Evolutionary conservation across 2,888 invertebrate species (phyloP), one percentile per base, ranked within the genome.

Genomic region (Nomada ferruginata): DNA sequence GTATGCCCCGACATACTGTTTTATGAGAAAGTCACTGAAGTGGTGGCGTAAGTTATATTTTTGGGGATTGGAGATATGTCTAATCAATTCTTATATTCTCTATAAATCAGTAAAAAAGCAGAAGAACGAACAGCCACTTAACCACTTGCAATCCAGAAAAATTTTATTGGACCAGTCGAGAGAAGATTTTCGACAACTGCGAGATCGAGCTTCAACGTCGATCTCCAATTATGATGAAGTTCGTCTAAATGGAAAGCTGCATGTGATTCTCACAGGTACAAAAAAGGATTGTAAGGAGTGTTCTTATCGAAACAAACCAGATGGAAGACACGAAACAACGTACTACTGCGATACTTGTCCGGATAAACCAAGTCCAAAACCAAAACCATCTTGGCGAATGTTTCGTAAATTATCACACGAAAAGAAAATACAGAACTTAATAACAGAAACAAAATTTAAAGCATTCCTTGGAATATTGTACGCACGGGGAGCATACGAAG

Each of bases 281-380:
- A 50, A 72, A 52, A 61, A 55, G 20, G 44, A 73, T 57, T 73
- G 55, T 47, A 55, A 64, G 36, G 64, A 64, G 53, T 73, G 64
- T 57, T 73, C 73, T 29, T 13, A 18, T 29, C 29, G 29, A 29
- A 29, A 29, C 29, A 29, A 29, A 29, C 26, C 50, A 57, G 82
- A 74, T 18, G 65, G 52, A 70, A 82, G 85, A 66, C 83, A 29
- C 15, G 47, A 78, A 61, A 55, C 55, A 52, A 53, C 29, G 4
- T 29, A 29, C 4, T 29, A 29, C 4, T 29, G 26, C 26, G 26
- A 26, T 26, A 26, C 26, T 26, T 26, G 26, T 26, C 26, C 26
- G 26, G 26, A 26, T 26, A 26, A 26, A 26, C 26, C 26, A 26
- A 26, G 26, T 2, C 2, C 2, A 4, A 20, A 20, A 20, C 20